These are phyloP conservation scores for Atta colombica DNA, from an alignment of 1,140 invertebrate species.

Conservation along the genomic window DNA sequence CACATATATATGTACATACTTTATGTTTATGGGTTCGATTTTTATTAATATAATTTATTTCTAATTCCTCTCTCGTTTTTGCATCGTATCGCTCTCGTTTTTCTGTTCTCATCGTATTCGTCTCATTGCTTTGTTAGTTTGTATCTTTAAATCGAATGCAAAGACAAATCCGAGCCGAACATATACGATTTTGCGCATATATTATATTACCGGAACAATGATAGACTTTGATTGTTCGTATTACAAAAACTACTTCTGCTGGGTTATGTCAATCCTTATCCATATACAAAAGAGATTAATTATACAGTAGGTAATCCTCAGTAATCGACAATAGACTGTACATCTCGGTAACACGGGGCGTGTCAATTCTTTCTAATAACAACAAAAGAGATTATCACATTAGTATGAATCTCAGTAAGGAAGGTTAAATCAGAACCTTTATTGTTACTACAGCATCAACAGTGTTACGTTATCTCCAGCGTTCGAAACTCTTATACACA, in stretches of 20 bases:
- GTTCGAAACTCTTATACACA: conserved; percentile 79
- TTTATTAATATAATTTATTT: conserved; percentile 56
- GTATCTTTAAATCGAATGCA: conserved; percentile 45
- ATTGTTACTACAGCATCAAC: conserved; percentile 82
- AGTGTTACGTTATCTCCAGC: conserved; percentile 79
- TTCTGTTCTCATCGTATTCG: background rate
- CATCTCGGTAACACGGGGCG: conserved; percentile 63
- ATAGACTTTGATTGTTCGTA: conserved; percentile 69
- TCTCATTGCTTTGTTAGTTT: conserved; percentile 38
- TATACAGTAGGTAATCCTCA: conserved; percentile 68
- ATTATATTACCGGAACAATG: conserved; percentile 73
- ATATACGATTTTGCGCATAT: conserved; percentile 60
- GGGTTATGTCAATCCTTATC: conserved; percentile 73
- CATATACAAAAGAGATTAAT: conserved; percentile 76
- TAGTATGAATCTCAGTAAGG: conserved; percentile 75
- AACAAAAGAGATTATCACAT: conserved; percentile 76
- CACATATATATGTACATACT: conserved; percentile 7
- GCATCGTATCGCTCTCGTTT: background rate
- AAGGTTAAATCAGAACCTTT: conserved; percentile 83
- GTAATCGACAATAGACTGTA: conserved; percentile 71
- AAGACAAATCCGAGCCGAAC: conserved; percentile 67
- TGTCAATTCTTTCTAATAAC: conserved; percentile 67
- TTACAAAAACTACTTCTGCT: conserved; percentile 74
- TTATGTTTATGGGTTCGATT: conserved; percentile 33
- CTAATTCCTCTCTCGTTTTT: conserved; percentile 1